Evolutionary conservation across 2,888 invertebrate genomes (phyloP).

Genomic region (Prosopocoilus inquinatus): DNA sequence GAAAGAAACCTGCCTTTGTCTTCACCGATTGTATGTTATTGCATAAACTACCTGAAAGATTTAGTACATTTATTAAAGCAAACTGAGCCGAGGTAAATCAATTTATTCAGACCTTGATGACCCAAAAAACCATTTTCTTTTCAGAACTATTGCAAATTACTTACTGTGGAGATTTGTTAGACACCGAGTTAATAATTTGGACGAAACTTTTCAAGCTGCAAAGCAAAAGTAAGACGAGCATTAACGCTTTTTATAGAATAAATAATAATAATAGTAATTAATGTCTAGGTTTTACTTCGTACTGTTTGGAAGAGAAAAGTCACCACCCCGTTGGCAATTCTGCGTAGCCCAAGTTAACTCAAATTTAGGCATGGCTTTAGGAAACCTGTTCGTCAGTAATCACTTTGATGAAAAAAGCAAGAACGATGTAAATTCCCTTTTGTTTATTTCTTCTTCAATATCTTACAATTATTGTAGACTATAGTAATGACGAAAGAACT

Average conservation of each 20-base stretch:
- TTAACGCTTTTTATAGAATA: background rate
- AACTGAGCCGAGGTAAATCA: slow-evolving; percentile 1
- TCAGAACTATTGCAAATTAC: slow-evolving; percentile 72
- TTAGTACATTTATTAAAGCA: slow-evolving; percentile 50
- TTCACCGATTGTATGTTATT: slow-evolving; percentile 73
- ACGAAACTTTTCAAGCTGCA: slow-evolving; percentile 78
- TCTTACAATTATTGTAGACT: slow-evolving; percentile 47
- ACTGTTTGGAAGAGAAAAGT: slow-evolving; percentile 73
- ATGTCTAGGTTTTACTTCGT: slow-evolving; percentile 67
- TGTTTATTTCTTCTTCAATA: slow-evolving; percentile 1
- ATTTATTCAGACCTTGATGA: background rate
- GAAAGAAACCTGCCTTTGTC: slow-evolving; percentile 58
- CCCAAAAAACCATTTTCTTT: background rate
- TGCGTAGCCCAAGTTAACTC: slow-evolving; percentile 81
- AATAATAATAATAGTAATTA: background rate
- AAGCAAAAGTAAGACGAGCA: slow-evolving; percentile 56
- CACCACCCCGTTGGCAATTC: slow-evolving; percentile 86
- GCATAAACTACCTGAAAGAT: slow-evolving; percentile 68
- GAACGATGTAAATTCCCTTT: slow-evolving; percentile 55
- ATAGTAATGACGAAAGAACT: slow-evolving; percentile 85
- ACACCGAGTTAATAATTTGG: slow-evolving; percentile 81
- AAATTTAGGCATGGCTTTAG: slow-evolving; percentile 83
- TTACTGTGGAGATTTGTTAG: slow-evolving; percentile 83
- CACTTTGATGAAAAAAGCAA: slow-evolving; percentile 89
- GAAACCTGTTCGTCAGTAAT: slow-evolving; percentile 84